Evolutionary conservation across 2,113 vertebrate species (phyloP).

Genomic region (Barbus barbus): DNA sequence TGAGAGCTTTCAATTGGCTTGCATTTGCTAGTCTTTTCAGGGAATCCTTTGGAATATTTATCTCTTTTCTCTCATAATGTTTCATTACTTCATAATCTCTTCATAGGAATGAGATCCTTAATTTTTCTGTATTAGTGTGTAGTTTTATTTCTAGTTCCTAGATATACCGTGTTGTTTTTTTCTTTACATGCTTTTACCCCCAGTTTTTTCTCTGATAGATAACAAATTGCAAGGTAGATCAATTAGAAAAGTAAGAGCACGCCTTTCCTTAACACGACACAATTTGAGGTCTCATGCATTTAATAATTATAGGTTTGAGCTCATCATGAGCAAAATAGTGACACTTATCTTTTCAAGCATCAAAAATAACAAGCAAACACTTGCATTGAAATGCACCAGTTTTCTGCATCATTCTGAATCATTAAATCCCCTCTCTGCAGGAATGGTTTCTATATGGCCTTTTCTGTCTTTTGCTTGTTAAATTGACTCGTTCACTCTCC

Average conservation of each 20-base stretch:
- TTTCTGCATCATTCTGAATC: not conserved
- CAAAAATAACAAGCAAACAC: not conserved
- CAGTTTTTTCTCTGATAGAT: not conserved
- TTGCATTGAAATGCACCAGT: not conserved
- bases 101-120: not conserved
- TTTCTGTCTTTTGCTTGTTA: not conserved
- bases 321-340: not conserved
- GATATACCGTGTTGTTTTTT: not conserved
- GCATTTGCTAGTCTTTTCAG: not conserved
- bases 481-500: not conserved
- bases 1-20: not conserved
- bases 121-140: not conserved
- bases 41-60: slow-evolving; percentile 9
- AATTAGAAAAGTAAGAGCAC: no score
- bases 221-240: no score
- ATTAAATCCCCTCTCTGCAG: not conserved
- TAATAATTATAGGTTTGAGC: not conserved
- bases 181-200: not conserved
- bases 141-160: no score
- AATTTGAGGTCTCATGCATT: not conserved
- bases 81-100: not conserved
- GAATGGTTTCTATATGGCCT: not conserved
- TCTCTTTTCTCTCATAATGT: not conserved
- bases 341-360: not conserved
- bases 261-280: not conserved